phyloP scores from a whole-genome alignment of 1,140 invertebrate genomes.

The Plutomurus gul region DNA sequence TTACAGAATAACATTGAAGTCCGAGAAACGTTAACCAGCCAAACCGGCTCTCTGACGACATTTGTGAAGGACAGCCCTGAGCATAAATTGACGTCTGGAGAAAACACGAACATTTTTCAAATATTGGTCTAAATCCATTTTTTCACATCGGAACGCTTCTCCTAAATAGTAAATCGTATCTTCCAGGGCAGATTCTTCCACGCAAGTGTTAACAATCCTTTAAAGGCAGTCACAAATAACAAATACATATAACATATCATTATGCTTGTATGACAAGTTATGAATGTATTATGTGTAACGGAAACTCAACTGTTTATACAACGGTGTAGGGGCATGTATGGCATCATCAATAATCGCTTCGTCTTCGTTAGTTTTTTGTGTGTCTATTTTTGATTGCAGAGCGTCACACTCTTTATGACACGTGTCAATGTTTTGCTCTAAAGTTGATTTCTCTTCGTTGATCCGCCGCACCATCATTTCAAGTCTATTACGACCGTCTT shows the following conservation, averaged over 20 bases:
- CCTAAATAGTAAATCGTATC: conserved; percentile 98
- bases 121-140: conserved; percentile 94
- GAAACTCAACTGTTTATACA: conserved; percentile 87
- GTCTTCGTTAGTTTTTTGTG: conserved; percentile 76
- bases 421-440: conserved; percentile 82
- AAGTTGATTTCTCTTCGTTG: conserved; percentile 63
- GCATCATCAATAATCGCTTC: conserved; percentile 91
- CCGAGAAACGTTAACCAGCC: conserved; percentile 58
- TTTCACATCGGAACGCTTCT: conserved; percentile 88
- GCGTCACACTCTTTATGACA: conserved; percentile 85
- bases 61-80: conserved; percentile 92
- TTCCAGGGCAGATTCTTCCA: conserved; percentile 96
- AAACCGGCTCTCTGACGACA: conserved; percentile 94
- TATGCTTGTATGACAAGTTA: not conserved
- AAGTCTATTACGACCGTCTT: conserved; percentile 38
- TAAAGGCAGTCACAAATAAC: conserved; percentile 32
- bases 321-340: conserved; percentile 91
- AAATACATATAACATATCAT: not conserved
- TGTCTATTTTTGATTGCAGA: conserved; percentile 77
- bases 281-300: not conserved
- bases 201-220: conserved; percentile 91
- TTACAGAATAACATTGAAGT: too few species aligned
- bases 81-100: conserved; percentile 93
- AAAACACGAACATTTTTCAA: conserved; percentile 94
- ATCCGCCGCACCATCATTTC: conserved; percentile 42